phyloP scores from a whole-genome alignment of 2,797 vertebrate species.

The Tauraco hartlaubi region DNA sequence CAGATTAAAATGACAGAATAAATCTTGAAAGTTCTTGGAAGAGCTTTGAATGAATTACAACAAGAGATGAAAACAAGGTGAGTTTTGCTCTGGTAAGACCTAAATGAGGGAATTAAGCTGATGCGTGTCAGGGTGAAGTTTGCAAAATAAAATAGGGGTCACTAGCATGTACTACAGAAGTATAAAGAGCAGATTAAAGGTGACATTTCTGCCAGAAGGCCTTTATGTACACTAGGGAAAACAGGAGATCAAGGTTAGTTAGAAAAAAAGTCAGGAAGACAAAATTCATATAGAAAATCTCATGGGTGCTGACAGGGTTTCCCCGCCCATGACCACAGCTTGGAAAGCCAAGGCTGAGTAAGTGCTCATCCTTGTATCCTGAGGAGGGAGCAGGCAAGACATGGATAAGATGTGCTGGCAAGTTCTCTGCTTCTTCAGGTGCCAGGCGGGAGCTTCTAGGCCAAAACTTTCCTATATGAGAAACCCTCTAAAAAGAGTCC shows the following conservation, averaged over 20 bases:
- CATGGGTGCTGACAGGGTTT: not conserved
- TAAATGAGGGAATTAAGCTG: not conserved
- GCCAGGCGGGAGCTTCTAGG: not conserved
- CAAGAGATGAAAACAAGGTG: conserved; percentile 41
- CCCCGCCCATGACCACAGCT: not conserved
- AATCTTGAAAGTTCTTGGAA: conserved; percentile 36
- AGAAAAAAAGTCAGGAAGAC: not conserved
- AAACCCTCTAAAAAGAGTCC: not conserved
- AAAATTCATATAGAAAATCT: not conserved
- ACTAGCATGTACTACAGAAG: not conserved
- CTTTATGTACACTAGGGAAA: not conserved
- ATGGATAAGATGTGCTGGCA: not conserved
- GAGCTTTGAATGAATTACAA: conserved; percentile 43
- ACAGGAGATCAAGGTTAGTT: not conserved
- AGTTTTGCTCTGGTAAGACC: conserved; percentile 45
- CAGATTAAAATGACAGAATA: conserved; percentile 56
- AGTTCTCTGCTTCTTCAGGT: not conserved
- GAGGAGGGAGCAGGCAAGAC: not conserved
- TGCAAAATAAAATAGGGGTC: conserved; percentile 23
- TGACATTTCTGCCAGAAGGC: conserved; percentile 13
- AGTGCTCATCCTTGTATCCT: not conserved
- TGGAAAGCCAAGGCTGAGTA: not conserved
- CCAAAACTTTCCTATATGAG: not conserved
- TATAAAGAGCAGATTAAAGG: conserved; percentile 7
- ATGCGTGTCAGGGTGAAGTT: not conserved